phyloP scores from a whole-genome alignment of 2,888 invertebrate genomes.

The Hartigia nigra region DNA sequence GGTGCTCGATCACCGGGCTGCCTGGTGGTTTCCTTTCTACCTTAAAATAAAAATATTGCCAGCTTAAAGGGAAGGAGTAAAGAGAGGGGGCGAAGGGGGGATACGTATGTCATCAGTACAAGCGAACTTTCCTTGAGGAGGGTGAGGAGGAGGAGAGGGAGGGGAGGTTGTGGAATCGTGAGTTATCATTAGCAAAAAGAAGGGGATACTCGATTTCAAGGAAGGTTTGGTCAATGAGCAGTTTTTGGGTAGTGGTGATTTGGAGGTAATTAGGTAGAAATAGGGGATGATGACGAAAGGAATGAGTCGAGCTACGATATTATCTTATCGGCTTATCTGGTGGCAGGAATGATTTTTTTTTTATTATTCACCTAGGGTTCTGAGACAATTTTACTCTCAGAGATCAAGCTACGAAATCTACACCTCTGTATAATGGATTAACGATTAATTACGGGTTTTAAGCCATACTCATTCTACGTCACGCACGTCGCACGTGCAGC shows the following conservation, averaged over 20 bases:
- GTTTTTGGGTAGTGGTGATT: not conserved
- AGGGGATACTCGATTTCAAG: not conserved
- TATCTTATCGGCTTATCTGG: not conserved
- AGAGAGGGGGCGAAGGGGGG: no score
- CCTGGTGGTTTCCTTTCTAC: not conserved
- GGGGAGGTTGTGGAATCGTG: not conserved
- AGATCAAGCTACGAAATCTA: not conserved
- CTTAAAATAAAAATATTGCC: not conserved
- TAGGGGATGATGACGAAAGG: not conserved
- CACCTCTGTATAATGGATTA: not conserved
- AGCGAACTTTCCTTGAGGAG: not conserved
- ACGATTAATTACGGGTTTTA: not conserved
- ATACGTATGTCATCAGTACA: slow-evolving; percentile 10
- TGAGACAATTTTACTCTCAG: not conserved
- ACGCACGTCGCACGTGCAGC: not conserved
- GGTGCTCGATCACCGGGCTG: slow-evolving; percentile 30
- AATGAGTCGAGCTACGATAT: not conserved
- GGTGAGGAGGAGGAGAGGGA: no score
- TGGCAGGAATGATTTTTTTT: not conserved
- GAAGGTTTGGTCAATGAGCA: not conserved
- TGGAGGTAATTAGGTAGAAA: not conserved
- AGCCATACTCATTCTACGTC: not conserved
- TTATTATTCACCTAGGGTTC: not conserved
- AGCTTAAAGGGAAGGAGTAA: slow-evolving; percentile 24
- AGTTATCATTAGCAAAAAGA: not conserved